These are phyloP conservation scores for Lophotriccus pileatus DNA, from an alignment of 2,797 vertebrate genomes.

Conservation along the genomic window DNA sequence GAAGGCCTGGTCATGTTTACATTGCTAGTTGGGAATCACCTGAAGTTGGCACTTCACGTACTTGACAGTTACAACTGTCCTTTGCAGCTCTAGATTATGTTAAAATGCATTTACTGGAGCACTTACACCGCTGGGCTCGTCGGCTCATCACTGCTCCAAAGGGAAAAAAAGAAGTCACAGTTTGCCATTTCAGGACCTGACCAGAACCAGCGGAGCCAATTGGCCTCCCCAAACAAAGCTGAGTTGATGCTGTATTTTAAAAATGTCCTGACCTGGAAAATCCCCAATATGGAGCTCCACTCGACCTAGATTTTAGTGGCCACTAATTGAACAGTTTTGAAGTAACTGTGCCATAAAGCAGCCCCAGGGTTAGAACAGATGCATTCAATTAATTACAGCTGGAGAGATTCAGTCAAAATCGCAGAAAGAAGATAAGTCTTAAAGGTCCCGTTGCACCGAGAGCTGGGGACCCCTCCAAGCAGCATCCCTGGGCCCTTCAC, in stretches of 20 bases:
- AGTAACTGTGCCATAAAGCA: slow-evolving; percentile 88
- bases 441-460: background rate
- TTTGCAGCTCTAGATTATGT: background rate
- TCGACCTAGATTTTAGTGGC: slow-evolving; percentile 87
- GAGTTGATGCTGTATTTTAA: slow-evolving; percentile 21
- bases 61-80: slow-evolving; percentile 52
- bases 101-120: background rate
- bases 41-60: background rate
- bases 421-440: background rate
- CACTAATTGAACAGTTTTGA: slow-evolving; percentile 90
- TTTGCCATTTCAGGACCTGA: slow-evolving; percentile 5
- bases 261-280: slow-evolving; percentile 77
- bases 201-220: background rate
- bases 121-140: background rate
- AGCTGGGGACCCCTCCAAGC: background rate
- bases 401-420: slow-evolving; percentile 76
- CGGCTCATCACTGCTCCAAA: background rate
- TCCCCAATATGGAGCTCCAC: slow-evolving; percentile 71
- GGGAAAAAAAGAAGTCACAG: background rate
- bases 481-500: background rate
- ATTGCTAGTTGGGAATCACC: background rate
- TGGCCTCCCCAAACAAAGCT: background rate
- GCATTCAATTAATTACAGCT: slow-evolving; percentile 88
- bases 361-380: slow-evolving; percentile 85
- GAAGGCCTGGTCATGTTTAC: background rate